Conservation (phyloP, 2,888 invertebrate species). For the Charanyca ferruginea region DNA sequence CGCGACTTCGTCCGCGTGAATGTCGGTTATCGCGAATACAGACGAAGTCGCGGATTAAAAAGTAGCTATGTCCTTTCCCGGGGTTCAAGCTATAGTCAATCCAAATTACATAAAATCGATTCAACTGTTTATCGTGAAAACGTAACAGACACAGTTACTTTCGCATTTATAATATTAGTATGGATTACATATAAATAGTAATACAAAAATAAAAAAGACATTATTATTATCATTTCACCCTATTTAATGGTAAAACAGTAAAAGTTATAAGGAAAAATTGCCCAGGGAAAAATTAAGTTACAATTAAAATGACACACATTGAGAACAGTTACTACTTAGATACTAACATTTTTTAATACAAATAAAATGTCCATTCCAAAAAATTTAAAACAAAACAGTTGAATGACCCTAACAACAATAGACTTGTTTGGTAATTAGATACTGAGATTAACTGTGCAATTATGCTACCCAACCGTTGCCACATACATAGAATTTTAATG, state of each 20-base stretch:
- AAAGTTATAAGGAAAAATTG: neutral
- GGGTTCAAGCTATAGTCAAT: too few species aligned
- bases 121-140: too few species aligned
- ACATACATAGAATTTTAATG: slow-evolving; percentile 1
- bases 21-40: too few species aligned
- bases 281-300: neutral
- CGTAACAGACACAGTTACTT: too few species aligned
- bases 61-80: too few species aligned
- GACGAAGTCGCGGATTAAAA: too few species aligned
- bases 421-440: slow-evolving; percentile 19
- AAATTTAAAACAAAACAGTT: slow-evolving; percentile 12
- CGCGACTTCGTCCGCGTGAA: too few species aligned
- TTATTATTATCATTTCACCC: too few species aligned
- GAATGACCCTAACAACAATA: slow-evolving; percentile 27
- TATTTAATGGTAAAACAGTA: neutral
- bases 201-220: too few species aligned
- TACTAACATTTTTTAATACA: neutral
- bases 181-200: too few species aligned
- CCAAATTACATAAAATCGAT: too few species aligned
- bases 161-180: too few species aligned
- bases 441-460: slow-evolving; percentile 22
- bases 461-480: slow-evolving; percentile 10
- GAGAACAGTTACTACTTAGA: neutral
- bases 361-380: neutral
- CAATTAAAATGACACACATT: slow-evolving; percentile 1